Evolutionary conservation across 2,113 vertebrate species (phyloP), one percentile per base, ranked within the genome.

Genomic region (Coptodon rendalli): DNA sequence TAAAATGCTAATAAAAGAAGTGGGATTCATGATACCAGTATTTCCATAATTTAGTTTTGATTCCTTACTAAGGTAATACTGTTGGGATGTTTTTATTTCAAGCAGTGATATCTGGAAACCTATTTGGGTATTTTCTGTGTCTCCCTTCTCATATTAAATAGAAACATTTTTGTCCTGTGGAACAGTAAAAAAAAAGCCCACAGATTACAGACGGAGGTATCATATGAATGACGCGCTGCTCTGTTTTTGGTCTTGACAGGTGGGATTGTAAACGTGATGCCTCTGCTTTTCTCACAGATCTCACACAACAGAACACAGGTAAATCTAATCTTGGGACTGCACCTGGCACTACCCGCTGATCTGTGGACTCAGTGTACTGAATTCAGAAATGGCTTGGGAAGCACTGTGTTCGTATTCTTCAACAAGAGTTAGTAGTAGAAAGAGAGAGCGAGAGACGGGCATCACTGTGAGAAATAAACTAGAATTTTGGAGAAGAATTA

Each of bases 261-360:
- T 83, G 95, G 95, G 79, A 95, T 96, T 85, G 93, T 96, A 56
- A 97, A 97, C 54, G 93, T 96, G 92, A 96, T 96, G 96, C 95
- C 95, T 12, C 91, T 96, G 81, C 91, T 96, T 29, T 97, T 95
- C 92, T 96, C 95, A 3, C 93, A 96, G 87, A 96, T 96, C 84
- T 95, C 94, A 31, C 94, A 94, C 90, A 95, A 94, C 88, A 95
- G 66, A 93, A 91, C 87, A 19, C 95, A 95, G 95, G 95, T 96
- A 94, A 83, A 13, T 24, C 29, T 45, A 52, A 34, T 59, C 22
- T 36, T 54, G 2, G 45, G 12, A 13, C 13, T 80, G 13, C 24
- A 48, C 40, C 27, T 48, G 56, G 22, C 17, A 50, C 40, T n/a
- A 31, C 56, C 68, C 5, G 6, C 13, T 57, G 13, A 54, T 56